Conservation (phyloP, 2,113 vertebrate genomes). For the Psittacara wagleri region DNA sequence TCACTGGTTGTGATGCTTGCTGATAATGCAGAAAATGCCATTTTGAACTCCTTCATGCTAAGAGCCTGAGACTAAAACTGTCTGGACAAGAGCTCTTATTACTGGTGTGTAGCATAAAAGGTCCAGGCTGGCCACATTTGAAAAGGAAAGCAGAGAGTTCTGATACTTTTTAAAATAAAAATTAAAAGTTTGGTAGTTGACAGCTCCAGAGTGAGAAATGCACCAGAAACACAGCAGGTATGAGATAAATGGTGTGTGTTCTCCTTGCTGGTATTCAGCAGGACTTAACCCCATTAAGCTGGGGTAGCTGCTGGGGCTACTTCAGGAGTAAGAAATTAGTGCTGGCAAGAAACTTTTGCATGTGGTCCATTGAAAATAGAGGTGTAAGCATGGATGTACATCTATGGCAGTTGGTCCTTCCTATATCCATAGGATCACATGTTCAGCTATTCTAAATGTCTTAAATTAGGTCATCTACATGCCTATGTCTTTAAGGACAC, state of each 20-base stretch:
- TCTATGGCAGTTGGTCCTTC: not conserved
- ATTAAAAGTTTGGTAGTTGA: not conserved
- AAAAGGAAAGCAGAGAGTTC: not conserved
- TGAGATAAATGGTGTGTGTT: rapidly evolving
- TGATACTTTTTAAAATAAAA: not conserved
- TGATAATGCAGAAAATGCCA: not conserved
- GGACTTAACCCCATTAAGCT: not conserved
- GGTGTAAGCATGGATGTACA: not conserved
- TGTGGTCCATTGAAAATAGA: not conserved
- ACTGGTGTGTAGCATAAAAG: not conserved
- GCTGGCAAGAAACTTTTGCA: not conserved
- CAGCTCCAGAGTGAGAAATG: not conserved
- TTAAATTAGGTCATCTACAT: not conserved
- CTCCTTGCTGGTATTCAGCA: not conserved
- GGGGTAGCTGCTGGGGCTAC: not conserved
- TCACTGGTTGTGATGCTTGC: not conserved
- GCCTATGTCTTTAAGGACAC: not conserved
- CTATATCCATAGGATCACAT: rapidly evolving
- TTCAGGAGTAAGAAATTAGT: too few relatives aligned
- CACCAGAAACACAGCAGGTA: not conserved
- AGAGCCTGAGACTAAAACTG: not conserved
- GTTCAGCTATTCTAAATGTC: not conserved
- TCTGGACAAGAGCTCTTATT: not conserved
- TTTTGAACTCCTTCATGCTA: not conserved
- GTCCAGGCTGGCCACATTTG: not conserved